These are phyloP conservation scores for Bradynema listronoti DNA, from an alignment of 1,140 invertebrate species.

Conservation along the genomic window DNA sequence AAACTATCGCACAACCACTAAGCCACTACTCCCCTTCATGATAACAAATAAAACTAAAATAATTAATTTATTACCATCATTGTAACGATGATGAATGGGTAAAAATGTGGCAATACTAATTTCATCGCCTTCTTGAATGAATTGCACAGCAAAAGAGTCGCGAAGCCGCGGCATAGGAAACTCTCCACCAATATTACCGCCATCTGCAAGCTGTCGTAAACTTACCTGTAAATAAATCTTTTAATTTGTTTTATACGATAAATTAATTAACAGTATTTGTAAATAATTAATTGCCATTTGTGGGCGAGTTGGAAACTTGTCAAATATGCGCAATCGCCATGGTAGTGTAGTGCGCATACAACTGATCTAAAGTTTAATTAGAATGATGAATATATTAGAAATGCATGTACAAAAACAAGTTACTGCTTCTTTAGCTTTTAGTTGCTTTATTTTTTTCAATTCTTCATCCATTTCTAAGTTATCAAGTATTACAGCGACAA, in stretches of 20 bases:
- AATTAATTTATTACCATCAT: too few species aligned
- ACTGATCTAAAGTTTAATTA: constrained; percentile 68
- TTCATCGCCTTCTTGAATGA: too few species aligned
- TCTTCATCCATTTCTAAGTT: constrained; percentile 98
- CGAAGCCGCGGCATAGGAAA: constrained; percentile 90
- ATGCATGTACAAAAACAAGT: background rate
- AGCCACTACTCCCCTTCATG: too few species aligned
- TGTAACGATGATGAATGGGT: too few species aligned
- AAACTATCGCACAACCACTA: too few species aligned
- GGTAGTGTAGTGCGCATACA: constrained; percentile 86
- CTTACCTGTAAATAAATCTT: too few species aligned
- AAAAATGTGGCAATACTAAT: too few species aligned
- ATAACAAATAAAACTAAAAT: too few species aligned
- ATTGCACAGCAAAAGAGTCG: constrained; percentile 97
- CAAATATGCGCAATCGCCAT: constrained; percentile 87
- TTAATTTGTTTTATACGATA: too few species aligned
- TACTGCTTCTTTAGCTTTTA: constrained; percentile 56
- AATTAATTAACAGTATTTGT: too few species aligned
- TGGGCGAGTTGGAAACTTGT: constrained; percentile 96
- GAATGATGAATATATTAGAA: background rate
- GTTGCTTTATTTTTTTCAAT: constrained; percentile 95
- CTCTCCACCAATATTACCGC: constrained; percentile 69
- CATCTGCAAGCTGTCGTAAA: too few species aligned
- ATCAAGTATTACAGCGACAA: constrained; percentile 98
- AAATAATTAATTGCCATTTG: constrained; percentile 99